Conservation (phyloP, 2,888 invertebrate genomes). For the Vesta saturnalis region DNA sequence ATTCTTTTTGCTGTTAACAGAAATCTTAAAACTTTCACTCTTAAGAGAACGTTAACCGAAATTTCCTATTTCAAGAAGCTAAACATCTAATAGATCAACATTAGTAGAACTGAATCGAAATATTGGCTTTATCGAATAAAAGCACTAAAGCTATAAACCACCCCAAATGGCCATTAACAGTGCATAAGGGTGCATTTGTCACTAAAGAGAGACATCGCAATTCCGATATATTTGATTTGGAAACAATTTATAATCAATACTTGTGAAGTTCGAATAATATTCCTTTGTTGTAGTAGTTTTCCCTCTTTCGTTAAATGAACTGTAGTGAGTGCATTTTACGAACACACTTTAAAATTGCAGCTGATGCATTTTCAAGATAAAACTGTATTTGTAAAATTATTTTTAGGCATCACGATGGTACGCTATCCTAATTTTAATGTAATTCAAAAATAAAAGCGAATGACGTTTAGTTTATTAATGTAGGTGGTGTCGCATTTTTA, state of each 20-base stretch:
- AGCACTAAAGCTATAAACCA: slow-evolving; percentile 14
- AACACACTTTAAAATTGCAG: neutral
- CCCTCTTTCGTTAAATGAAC: neutral
- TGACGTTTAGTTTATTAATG: no score
- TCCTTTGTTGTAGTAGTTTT: neutral
- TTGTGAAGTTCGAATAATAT: slow-evolving; percentile 10
- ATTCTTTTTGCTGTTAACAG: no score
- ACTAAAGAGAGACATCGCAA: slow-evolving; percentile 7
- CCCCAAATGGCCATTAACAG: slow-evolving; percentile 15
- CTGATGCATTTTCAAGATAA: neutral
- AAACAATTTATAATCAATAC: slow-evolving; percentile 12
- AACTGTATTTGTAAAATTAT: neutral
- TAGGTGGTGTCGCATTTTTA: no score
- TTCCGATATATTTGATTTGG: slow-evolving; percentile 11
- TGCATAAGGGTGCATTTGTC: slow-evolving; percentile 19
- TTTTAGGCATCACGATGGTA: no score
- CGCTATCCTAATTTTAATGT: no score
- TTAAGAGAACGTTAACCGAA: no score
- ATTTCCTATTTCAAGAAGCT: no score
- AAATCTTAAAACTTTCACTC: no score
- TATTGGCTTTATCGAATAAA: slow-evolving; percentile 21
- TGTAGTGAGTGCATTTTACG: neutral
- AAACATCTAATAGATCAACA: no score
- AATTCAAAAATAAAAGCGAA: no score
- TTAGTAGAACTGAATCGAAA: slow-evolving; percentile 11